phyloP scores from a whole-genome alignment of 2,113 vertebrate species.

The Neodontobutis hainanensis region DNA sequence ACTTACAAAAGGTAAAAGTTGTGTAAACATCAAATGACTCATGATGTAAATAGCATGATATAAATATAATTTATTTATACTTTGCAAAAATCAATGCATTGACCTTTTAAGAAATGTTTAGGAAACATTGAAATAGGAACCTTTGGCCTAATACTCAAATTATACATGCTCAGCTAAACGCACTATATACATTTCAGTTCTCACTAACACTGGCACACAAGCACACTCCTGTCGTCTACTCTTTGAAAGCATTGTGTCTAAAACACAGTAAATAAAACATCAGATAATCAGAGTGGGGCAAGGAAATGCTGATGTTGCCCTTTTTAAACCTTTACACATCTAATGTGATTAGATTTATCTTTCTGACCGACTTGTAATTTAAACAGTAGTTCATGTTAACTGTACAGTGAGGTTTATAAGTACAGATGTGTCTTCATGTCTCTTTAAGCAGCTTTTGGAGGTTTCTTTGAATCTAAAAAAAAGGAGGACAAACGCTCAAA shows the following conservation, averaged over 20 bases:
- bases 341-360: constrained; percentile 23
- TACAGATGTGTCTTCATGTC: constrained; percentile 43
- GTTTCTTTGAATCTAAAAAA: constrained; percentile 69
- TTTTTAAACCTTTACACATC: constrained; percentile 27
- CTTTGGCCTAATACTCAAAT: constrained; percentile 45
- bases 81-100: constrained; percentile 15
- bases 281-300: constrained; percentile 41
- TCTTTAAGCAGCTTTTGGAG: constrained; percentile 72
- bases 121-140: constrained; percentile 23
- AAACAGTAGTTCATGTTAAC: constrained; percentile 15
- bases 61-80: constrained; percentile 55
- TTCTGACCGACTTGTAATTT: constrained; percentile 10
- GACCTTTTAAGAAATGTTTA: constrained; percentile 59
- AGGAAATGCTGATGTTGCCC: constrained; percentile 67
- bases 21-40: no score
- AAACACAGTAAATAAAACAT: constrained; percentile 22
- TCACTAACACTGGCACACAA: constrained; percentile 23
- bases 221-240: constrained; percentile 10
- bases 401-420: constrained; percentile 10
- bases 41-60: constrained; percentile 11
- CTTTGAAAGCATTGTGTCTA: constrained; percentile 15
- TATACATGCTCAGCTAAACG: constrained; percentile 43
- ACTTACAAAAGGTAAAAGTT: no score
- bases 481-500: neutral
- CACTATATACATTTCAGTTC: constrained; percentile 14